Percentiles rank a stretch among this genome's conserved stretches.
Conservation (phyloP, 2,113 vertebrate genomes). For the Tyto alba region DNA sequence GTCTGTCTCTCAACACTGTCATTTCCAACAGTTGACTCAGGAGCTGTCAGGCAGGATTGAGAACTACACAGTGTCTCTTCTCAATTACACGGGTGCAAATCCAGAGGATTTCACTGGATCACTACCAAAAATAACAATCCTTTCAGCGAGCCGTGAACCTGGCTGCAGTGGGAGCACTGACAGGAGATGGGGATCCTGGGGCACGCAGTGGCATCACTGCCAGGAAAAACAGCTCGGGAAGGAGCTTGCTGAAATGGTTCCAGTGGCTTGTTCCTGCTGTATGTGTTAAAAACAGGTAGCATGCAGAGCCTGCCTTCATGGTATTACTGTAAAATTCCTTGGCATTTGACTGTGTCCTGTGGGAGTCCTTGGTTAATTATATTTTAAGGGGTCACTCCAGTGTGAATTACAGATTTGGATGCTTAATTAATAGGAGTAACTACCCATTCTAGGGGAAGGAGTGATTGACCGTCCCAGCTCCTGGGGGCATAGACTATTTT, state of each 20-base stretch:
- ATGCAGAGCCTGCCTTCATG: neutral
- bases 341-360: neutral
- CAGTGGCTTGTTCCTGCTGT: neutral
- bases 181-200: neutral
- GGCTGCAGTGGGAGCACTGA: neutral
- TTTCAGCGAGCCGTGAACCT: neutral
- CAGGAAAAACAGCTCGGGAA: neutral
- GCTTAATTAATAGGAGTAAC: neutral
- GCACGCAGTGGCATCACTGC: accelerated
- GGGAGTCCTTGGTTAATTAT: neutral
- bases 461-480: neutral
- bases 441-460: neutral
- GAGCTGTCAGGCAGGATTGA: neutral
- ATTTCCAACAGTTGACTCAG: neutral
- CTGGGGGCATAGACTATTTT: neutral
- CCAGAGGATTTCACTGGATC: conserved; percentile 12
- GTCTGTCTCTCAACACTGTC: neutral
- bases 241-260: neutral
- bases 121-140: neutral
- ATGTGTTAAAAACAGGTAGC: accelerated
- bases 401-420: neutral
- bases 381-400: neutral
- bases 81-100: neutral
- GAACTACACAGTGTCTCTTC: neutral
- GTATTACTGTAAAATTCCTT: neutral